Evolutionary conservation across 2,888 invertebrate genomes (phyloP), one percentile per base, ranked within the genome.

Genomic region (Melinopterus prodromus): DNA sequence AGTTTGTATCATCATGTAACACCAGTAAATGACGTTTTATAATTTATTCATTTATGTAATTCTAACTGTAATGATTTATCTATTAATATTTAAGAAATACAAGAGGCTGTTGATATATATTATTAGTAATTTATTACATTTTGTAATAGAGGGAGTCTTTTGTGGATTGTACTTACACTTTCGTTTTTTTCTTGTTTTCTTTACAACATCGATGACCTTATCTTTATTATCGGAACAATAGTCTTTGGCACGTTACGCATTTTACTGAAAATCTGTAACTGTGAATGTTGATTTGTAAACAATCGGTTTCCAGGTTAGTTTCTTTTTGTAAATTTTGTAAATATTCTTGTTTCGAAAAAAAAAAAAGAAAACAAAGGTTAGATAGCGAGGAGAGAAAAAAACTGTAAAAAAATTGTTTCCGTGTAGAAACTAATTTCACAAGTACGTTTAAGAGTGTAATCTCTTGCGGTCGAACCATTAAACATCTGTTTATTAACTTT

Each of bases 31-130:
- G 53, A 53, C 53, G 53, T 3, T 53, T 87, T 85, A 84, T 87
- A 87, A 88, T 87, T 87, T 87, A 88, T 88, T 88, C 86, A 85
- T 84, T 84, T 85, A 86, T 87, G 84, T 86, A 85, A 83, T 82
- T 82, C 83, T 87, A 86, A 86, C 83, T 86, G 86, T 88, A 87
- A 86, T 86, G 53, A 53, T 53, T 53, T 87, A 86, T 83, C 84
- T 84, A 84, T 83, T 83, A 84, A 82, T 85, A 87, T 86, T 85
- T 85, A 88, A 88, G 87, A 86, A 84, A 87, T 87, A 85, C 86
- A 87, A 85, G 87, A 88, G 88, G 88, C 88, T 88, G 88, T 88
- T 88, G 84, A 87, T 80, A 80, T 80, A 87, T 87, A 88, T 85
- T 87, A 86, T 88, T 88, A 88, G 86, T 88, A 88, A 88, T 86